Evolutionary conservation across 1,140 invertebrate genomes (phyloP).

Genomic region (Drosophila melanogaster): Release_6_plus_ISO1_MT NT_033779.5:8413001-8413500

Average conservation of each 20-base stretch:
- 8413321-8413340: background rate
- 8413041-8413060: background rate
- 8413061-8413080: background rate
- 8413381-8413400: background rate
- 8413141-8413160: no score
- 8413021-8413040: background rate
- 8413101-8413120: background rate
- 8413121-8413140: no score
- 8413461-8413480: background rate
- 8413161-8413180: background rate
- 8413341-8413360: background rate
- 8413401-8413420: background rate
- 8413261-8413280: background rate
- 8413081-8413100: background rate
- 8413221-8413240: background rate
- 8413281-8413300: background rate
- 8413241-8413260: background rate
- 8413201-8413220: background rate
- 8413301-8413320: background rate
- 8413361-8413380: background rate
- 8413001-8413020: background rate
- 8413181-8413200: background rate
- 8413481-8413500: constrained; percentile 45
- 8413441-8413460: no score
- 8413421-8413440: no score